These are phyloP conservation scores for Haemorhous mexicanus DNA, from an alignment of 2,113 vertebrate species.

Conservation along the genomic window DNA sequence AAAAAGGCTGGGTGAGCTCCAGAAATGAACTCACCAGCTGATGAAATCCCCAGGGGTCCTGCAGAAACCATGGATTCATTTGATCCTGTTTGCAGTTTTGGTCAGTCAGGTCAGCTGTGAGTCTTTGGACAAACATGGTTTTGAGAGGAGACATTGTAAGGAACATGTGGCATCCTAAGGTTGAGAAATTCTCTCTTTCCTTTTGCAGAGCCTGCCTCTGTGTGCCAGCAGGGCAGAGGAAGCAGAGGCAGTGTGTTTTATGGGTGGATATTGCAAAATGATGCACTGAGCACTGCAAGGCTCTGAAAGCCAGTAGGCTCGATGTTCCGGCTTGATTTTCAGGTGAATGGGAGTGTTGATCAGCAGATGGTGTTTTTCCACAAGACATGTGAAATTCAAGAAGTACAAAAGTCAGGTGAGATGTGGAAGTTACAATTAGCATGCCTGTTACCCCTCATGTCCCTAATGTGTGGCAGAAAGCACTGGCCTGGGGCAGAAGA, in stretches of 20 bases:
- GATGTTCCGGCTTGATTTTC: neutral
- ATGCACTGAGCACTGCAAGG: neutral
- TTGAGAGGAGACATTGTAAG: neutral
- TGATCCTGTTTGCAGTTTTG: neutral
- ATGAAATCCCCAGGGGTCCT: neutral
- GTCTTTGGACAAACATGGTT: neutral
- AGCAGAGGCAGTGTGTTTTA: neutral
- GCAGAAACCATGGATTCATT: neutral
- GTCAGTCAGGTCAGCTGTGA: neutral
- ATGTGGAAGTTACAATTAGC: accelerated
- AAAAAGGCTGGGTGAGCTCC: neutral
- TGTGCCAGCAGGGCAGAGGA: neutral
- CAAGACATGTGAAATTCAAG: neutral
- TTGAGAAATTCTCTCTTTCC: neutral
- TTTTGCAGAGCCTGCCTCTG: neutral
- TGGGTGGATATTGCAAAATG: neutral
- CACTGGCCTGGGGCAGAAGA: neutral
- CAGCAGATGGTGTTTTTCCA: neutral
- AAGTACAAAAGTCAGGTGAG: neutral
- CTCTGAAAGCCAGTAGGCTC: neutral
- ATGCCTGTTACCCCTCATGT: neutral
- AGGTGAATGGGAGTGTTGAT: neutral
- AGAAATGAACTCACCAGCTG: neutral
- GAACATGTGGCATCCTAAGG: neutral
- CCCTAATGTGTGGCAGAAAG: neutral